Percentiles rank a stretch among this genome's conserved stretches.
These are phyloP conservation scores for Cecropterus lyciades DNA, from an alignment of 1,140 invertebrate genomes.

Conservation along the genomic window DNA sequence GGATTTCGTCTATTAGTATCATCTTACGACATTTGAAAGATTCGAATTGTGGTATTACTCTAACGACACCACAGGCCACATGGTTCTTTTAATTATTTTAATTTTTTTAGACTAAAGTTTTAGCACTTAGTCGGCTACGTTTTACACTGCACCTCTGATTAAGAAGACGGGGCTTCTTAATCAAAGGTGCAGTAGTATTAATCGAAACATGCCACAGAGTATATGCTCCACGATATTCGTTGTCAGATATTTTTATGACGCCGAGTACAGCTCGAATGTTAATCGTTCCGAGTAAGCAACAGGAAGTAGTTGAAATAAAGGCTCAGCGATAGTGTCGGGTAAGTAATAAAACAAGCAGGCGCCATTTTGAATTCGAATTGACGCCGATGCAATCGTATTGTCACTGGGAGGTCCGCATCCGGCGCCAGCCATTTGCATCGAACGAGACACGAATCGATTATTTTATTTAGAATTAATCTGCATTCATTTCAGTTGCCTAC, in stretches of 20 bases:
- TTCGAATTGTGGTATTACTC: too few species aligned
- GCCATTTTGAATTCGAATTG: constrained; percentile 78
- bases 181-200: too few species aligned
- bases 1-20: too few species aligned
- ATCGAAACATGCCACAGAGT: too few species aligned
- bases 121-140: too few species aligned
- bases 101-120: too few species aligned
- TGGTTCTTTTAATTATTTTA: too few species aligned
- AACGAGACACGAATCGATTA: constrained; percentile 74
- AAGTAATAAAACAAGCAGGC: constrained; percentile 68
- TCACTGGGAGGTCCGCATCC: constrained; percentile 78
- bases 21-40: too few species aligned
- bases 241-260: constrained; percentile 5
- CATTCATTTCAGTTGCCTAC: constrained; percentile 39
- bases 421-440: constrained; percentile 81
- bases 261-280: constrained; percentile 26
- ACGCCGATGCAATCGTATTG: constrained; percentile 65
- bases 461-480: constrained; percentile 56
- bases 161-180: too few species aligned
- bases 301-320: constrained; percentile 71
- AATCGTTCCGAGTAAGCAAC: constrained; percentile 65
- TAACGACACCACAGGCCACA: too few species aligned
- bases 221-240: too few species aligned
- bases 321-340: constrained; percentile 54
- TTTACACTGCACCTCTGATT: too few species aligned